Percentiles rank a stretch among this genome's conserved stretches.
Conservation (phyloP, 1,140 invertebrate genomes). For the Panulirus ornatus region DNA sequence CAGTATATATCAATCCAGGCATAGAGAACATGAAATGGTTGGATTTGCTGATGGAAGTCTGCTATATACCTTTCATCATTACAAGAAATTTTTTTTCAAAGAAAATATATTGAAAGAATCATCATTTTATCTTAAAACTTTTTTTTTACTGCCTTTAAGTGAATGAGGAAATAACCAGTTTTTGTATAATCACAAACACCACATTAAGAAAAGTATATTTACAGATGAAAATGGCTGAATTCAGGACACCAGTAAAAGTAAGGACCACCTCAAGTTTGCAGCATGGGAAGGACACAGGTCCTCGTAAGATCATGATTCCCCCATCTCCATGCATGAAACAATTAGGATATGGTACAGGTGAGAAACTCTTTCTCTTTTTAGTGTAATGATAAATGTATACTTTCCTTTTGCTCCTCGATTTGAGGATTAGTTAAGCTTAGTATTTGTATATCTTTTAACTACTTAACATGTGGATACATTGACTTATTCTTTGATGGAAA, state of each 20-base stretch:
- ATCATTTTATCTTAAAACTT: too few relatives aligned
- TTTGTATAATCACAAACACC: too few relatives aligned
- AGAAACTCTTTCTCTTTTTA: constrained; percentile 35
- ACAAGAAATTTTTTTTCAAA: too few relatives aligned
- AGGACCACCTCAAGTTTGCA: not conserved
- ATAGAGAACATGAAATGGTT: too few relatives aligned
- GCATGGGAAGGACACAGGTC: not conserved
- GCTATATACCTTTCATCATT: too few relatives aligned
- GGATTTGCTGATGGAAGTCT: too few relatives aligned
- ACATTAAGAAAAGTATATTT: too few relatives aligned
- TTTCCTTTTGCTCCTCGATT: not conserved
- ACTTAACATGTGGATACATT: not conserved
- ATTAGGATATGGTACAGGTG: constrained; percentile 88
- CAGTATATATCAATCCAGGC: too few relatives aligned
- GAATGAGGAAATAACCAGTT: too few relatives aligned
- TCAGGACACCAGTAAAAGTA: constrained; percentile 17
- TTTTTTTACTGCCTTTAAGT: too few relatives aligned
- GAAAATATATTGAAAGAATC: too few relatives aligned
- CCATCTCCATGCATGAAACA: constrained; percentile 84
- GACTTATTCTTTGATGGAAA: not conserved
- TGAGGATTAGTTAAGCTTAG: not conserved
- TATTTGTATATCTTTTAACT: not conserved
- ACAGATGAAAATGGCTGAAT: constrained; percentile 35
- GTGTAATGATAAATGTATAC: not conserved
- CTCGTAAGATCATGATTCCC: constrained; percentile 79